Conservation (phyloP, 2,888 invertebrate species). For the Epistrophella euchroma region DNA sequence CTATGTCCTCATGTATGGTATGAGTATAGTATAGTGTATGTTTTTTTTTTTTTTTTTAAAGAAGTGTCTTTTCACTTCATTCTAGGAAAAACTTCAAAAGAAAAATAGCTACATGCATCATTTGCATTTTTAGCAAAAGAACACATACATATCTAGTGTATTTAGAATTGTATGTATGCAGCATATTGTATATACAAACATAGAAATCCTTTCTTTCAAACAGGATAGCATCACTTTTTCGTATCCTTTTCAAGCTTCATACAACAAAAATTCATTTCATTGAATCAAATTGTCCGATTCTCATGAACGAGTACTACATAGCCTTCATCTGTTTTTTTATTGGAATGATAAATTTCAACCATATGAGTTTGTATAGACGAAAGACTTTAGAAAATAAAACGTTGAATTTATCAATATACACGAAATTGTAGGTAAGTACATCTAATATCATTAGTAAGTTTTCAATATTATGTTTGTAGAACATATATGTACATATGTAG, state of each 20-base stretch:
- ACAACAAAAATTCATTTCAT: slow-evolving; percentile 57
- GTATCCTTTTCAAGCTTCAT: slow-evolving; percentile 31
- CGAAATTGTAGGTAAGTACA: background rate
- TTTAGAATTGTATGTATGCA: no score
- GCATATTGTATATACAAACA: no score
- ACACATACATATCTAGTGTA: slow-evolving; percentile 8
- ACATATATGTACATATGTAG: background rate
- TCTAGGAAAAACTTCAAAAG: slow-evolving; percentile 16
- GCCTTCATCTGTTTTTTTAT: slow-evolving; percentile 48
- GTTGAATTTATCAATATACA: background rate
- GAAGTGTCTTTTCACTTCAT: slow-evolving; percentile 38
- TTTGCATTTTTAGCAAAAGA: slow-evolving; percentile 48
- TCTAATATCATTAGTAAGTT: background rate
- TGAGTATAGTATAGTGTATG: background rate
- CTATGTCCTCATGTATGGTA: background rate
- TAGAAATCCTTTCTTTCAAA: background rate
- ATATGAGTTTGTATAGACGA: background rate
- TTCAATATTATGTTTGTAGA: no score
- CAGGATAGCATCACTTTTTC: no score
- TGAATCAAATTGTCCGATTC: slow-evolving; percentile 60
- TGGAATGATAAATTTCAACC: slow-evolving; percentile 48
- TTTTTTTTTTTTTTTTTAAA: background rate
- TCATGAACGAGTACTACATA: slow-evolving; percentile 6
- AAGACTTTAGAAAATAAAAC: background rate
- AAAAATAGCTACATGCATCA: slow-evolving; percentile 49